Percentiles rank a stretch among this genome's conserved stretches.
These are phyloP conservation scores for Drosophila asahinai DNA, from an alignment of 1,140 invertebrate genomes.

Conservation along the genomic window DNA sequence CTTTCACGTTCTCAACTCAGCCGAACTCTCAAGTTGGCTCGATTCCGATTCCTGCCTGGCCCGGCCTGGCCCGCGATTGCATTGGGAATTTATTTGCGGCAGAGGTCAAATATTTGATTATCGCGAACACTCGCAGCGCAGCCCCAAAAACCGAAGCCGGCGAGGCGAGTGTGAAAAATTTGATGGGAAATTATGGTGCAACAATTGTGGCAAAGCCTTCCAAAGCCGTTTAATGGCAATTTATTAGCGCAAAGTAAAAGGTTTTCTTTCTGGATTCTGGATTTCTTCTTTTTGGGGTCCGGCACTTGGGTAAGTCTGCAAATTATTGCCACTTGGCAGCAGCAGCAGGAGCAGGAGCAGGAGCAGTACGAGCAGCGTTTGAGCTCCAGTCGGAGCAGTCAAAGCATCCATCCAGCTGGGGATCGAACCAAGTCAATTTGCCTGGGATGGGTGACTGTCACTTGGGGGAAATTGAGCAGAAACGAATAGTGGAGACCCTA, in stretches of 20 bases:
- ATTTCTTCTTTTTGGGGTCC: conserved; percentile 21
- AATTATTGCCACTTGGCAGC: conserved; percentile 75
- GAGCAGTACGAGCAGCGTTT: conserved; percentile 17
- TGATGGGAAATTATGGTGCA: conserved; percentile 84
- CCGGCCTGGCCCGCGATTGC: conserved; percentile 56
- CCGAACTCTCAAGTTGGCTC: conserved; percentile 29
- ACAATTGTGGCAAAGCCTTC: conserved; percentile 75
- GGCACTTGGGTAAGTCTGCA: conserved; percentile 45
- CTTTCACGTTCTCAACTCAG: conserved; percentile 70
- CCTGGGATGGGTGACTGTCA: conserved; percentile 41
- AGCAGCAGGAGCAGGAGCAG: conserved; percentile 28
- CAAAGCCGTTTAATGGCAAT: conserved; percentile 78
- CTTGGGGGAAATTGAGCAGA: not conserved
- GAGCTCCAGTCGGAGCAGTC: conserved; percentile 41
- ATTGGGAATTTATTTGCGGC: conserved; percentile 83
- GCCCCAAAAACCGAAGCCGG: conserved; percentile 35
- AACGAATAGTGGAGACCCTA: conserved; percentile 29
- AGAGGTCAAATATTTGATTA: conserved; percentile 85
- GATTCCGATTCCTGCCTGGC: conserved; percentile 29
- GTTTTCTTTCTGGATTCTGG: conserved; percentile 52
- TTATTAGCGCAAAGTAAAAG: conserved; percentile 83
- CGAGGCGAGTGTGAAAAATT: conserved; percentile 81
- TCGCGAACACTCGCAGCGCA: conserved; percentile 64
- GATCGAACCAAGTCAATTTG: conserved; percentile 52
- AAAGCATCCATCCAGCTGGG: conserved; percentile 49